Evolutionary conservation across 2,888 invertebrate genomes (phyloP), one percentile per base, ranked within the genome.

Genomic region (Synergus gifuensis): DNA sequence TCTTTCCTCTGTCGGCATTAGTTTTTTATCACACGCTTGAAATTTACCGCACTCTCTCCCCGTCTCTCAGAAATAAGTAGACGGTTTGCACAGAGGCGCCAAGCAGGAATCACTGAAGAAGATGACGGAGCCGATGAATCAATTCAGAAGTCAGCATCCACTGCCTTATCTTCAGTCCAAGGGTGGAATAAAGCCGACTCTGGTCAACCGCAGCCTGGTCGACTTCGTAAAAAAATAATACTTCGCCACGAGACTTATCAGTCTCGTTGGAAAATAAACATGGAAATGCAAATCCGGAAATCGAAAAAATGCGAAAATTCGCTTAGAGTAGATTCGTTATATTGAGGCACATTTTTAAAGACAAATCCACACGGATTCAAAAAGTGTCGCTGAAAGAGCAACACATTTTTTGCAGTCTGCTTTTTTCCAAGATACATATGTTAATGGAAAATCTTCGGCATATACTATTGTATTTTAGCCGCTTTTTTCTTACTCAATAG

Each of bases 21-120:
- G 11, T 28, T 60, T 18, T 22, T 12, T 60, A 22, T 22, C 22
- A 60, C 60, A 60, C 60, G 22, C 60, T 60, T 22, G 11, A 60
- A 22, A 77, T 85, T 79, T 83, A 85, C 82, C 83, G 81, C 85
- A 84, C 82, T 80, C 85, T 86, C 86, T 84, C 83, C 86, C 85
- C 86, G 85, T 87, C 86, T 86, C 86, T 86, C 86, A 88, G 88
- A 81, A 88, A 88, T 86, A 88, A 88, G 85, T 88, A 88, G 87
- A 87, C 85, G 86, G 86, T 85, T 85, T 82, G 80, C 83, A 81
- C 88, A 91, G 92, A 85, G 92, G 91, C 85, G 91, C 92, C 88
- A 92, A 92, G 88, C 91, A 92, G 86, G 91, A 91, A 82, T 88
- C 90, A 12, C 80, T 91, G 85, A 90, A 89, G 84, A 91, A 91